Base-by-base conservation (phyloP, 2,797 vertebrate species). In the Apodemus agrarius region DNA sequence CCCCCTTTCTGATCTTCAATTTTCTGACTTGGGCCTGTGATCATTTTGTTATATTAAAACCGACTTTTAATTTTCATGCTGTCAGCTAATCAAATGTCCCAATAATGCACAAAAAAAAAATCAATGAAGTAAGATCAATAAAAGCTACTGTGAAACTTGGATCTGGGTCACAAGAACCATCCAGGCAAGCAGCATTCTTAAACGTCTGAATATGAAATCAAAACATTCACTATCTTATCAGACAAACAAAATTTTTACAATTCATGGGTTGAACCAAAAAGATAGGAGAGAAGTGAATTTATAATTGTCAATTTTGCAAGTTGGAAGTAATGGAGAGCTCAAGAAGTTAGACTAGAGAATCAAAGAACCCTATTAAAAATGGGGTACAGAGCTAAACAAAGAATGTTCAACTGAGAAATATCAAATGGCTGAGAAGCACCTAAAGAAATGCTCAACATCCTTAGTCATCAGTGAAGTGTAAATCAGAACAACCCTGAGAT, bases 191-290 rank as follows among this genome's bases (percentile, higher is more conserved):
- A 12, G 83, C 69, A 93, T 5, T 81, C 22, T 29, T 19, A 83
- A 40, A 89, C 13, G 10, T 57, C 14, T 81, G 19, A 81, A 89
- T 63, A 63, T 72, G 93, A 95, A 97, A 85, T 12, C 24, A 57
- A 61, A 75, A 43, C 10, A 17, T 54, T 57, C 67, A 67, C 63
- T 69, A 59, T 24, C 59, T 76, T 49, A 79, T 72, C 46, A 85
- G 8, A 65, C 31, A 89, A 59, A 84, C 63, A 37, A 57, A 21
- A 89, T 6, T 49, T 78, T 79, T 43, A 3, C 61, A 65, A 78
- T 52, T 92, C 31, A 69, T 63, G 3, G 69, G 14, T 63, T 21
- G 17, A 83, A 96, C 2, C 46, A 54, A 69, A 83, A 96, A 91
- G 16, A 75, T 2, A 49, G 12, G 75, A 12, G 67, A 81, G 2